phyloP scores from a whole-genome alignment of 2,113 vertebrate genomes.

The Plecturocebus donacophilus region DNA sequence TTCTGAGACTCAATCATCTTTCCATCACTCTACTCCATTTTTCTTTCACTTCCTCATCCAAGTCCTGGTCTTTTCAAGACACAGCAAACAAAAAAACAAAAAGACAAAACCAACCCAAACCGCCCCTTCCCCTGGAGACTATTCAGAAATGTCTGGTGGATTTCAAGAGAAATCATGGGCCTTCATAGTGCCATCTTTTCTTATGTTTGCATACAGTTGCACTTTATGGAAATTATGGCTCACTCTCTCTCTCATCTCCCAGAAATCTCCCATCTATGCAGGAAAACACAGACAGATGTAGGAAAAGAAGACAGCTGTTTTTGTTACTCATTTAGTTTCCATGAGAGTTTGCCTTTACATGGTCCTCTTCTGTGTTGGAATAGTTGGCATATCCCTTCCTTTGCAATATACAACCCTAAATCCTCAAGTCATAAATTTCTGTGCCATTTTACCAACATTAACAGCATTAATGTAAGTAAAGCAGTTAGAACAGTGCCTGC shows the following conservation, averaged over 20 bases:
- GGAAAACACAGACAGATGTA: neutral
- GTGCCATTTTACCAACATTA: neutral
- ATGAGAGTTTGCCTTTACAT: neutral
- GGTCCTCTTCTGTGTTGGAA: neutral
- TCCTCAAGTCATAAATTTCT: neutral
- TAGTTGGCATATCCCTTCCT: neutral
- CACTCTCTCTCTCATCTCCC: neutral
- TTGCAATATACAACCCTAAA: neutral
- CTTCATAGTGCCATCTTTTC: neutral
- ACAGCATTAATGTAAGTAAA: no score
- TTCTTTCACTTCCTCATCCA: neutral
- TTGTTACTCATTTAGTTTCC: neutral
- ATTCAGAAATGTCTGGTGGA: neutral
- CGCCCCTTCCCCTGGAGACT: no score
- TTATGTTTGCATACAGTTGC: rapidly evolving
- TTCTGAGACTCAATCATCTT: neutral
- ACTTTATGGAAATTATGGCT: neutral
- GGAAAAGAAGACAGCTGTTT: neutral
- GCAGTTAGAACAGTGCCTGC: neutral
- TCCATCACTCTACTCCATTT: neutral
- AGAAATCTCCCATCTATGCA: neutral
- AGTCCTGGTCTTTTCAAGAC: neutral
- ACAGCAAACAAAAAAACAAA: neutral
- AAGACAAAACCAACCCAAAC: neutral
- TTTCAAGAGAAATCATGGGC: neutral